Base-by-base conservation (phyloP, 2,888 invertebrate genomes). In the Microchrysa polita region DNA sequence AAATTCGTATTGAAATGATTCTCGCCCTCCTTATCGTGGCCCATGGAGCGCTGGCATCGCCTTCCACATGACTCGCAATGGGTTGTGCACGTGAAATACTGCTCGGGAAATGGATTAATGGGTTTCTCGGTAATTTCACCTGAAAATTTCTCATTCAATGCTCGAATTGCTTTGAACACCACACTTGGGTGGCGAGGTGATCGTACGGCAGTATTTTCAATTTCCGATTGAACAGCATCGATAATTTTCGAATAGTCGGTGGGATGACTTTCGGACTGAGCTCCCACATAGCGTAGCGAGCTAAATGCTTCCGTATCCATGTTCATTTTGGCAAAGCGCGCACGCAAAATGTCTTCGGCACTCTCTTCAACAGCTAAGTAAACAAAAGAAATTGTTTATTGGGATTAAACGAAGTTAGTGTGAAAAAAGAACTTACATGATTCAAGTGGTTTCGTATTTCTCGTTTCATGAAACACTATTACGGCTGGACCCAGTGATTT, bases 381-480 rank as follows among this genome's bases (percentile, higher is more conserved):
- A 78, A 74, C 69, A 71, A 76, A n/a, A n/a, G 48, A n/a, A 42
- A 42, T 42, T 42, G 20, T 44, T 73, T 52, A 53, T 16, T 10
- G 16, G 63, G 22, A 0, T 5, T 23, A 55, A 55, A 12, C 5
- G 55, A 55, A n/a, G 18, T 55, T n/a, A n/a, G n/a, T n/a, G 5
- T 55, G 55, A 55, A 55, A 16, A 12, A 73, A 48, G 69, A 16
- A 67, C 84, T 81, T 81, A 88, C 89, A 86, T 77, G 87, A 86
- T 76, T 87, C 86, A 72, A 93, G 83, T 9, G 90, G 89, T 78
- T 88, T 88, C 14, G 93, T 93, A 80, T 92, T 88, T 67, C 87
- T 86, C 0, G 93, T 93, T 83, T 94, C 93, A 81, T 94, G 94
- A 83, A 93, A 93, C 76, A 94, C 89, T 73, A 93, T 88, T 34